Evolutionary conservation across 2,888 invertebrate species (phyloP), one percentile per base, ranked within the genome.

Genomic region (Bugulina stolonifera): DNA sequence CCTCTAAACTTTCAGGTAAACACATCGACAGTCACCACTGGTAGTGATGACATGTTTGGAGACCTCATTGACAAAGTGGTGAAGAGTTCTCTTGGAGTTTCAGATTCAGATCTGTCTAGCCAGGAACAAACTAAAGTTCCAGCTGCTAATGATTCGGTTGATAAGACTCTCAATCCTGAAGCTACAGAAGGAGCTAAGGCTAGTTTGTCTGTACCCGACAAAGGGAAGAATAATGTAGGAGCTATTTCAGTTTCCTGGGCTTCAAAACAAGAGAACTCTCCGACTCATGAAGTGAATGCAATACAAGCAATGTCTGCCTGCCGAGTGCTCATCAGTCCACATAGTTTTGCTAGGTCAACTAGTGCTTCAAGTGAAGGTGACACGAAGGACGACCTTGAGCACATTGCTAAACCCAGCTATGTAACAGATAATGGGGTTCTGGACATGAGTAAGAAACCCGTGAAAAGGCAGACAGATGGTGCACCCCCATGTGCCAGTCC

Each of bases 61-160:
- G 43, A 43, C 43, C 5, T 80, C 52, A 80, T 80, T 69, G 80
- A 80, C 71, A 76, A 77, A 72, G 80, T 79, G 27, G 73, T 80
- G 35, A 78, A 80, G 71, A 77, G 72, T 64, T 79, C 80, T 3
- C 72, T 80, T 27, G 74, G 72, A 34, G 18, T 43, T 43, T 43
- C 43, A 10, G 43, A 43, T 43, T 10, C 43, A 10, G 43, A 43
- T 10, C 18, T 10, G 5, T 43, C 43, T 18, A 43, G 43, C 18
- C 43, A 43, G 18, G 18, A 43, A 10, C 43, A 18, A 18, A 43
- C 5, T 18, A 43, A 43, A 43, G 43, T 18, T 18, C 43, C 43
- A 5, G 18, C 5, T 43, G 43, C 43, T 18, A 43, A 10, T 18
- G 10, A 5, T 10, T 43, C 43, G 5, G 18, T 43, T 18, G 18